Evolutionary conservation across 2,113 vertebrate species (phyloP).

Genomic region (Meleagris gallopavo): DNA sequence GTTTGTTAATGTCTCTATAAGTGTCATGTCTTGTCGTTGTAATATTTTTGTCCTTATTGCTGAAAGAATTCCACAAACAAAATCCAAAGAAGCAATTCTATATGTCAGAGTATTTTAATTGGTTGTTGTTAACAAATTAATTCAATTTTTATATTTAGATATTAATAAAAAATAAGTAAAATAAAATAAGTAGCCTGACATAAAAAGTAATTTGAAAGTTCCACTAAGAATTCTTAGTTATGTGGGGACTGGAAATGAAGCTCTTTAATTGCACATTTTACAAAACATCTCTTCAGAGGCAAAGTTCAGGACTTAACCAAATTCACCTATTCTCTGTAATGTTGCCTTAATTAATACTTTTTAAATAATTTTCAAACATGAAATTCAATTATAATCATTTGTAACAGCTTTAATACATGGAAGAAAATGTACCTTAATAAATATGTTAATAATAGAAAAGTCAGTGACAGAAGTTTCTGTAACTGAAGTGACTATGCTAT

Average conservation of each 20-base stretch:
- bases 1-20: background rate
- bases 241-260: background rate
- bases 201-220: background rate
- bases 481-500: background rate
- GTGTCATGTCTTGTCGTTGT: background rate
- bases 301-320: slow-evolving; percentile 3
- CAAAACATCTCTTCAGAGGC: background rate
- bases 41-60: slow-evolving; percentile 6
- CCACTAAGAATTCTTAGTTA: background rate
- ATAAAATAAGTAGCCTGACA: slow-evolving; percentile 46
- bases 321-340: background rate
- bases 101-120: slow-evolving; percentile 30
- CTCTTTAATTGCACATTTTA: slow-evolving; percentile 12
- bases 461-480: background rate
- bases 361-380: background rate
- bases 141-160: slow-evolving; percentile 47
- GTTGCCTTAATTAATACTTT: background rate
- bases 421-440: background rate
- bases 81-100: background rate
- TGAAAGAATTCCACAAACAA: background rate
- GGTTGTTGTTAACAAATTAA: slow-evolving; percentile 10
- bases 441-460: slow-evolving; percentile 4
- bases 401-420: background rate
- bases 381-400: background rate
- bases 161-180: no score